Percentiles rank a stretch among this genome's conserved stretches.
Conservation (phyloP, 2,888 invertebrate genomes). For the Hemaris fuciformis region DNA sequence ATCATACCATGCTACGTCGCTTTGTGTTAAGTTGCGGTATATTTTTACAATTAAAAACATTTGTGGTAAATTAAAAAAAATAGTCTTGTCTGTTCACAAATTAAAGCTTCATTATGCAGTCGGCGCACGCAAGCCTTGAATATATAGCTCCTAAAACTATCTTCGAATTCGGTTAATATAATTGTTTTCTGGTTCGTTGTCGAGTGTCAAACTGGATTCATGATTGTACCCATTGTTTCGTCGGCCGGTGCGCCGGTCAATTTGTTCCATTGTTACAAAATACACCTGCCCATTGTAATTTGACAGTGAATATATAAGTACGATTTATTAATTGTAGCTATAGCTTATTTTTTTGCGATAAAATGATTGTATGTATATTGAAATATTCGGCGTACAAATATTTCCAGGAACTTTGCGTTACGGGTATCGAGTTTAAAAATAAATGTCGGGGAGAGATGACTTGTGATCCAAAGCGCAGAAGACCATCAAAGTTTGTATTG, state of each 20-base stretch:
- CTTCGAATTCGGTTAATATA: slow-evolving; percentile 57
- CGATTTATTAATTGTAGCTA: slow-evolving; percentile 12
- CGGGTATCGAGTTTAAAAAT: too few species aligned
- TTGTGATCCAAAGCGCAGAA: too few species aligned
- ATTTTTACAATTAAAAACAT: too few species aligned
- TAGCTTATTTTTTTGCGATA: slow-evolving; percentile 27
- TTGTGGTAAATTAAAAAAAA: too few species aligned
- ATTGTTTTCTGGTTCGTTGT: slow-evolving; percentile 52
- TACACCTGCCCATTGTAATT: slow-evolving; percentile 59
- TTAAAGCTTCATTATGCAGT: background rate
- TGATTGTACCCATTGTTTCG: slow-evolving; percentile 74
- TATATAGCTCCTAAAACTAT: slow-evolving; percentile 27
- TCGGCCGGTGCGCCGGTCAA: slow-evolving; percentile 56
- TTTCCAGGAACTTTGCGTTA: too few species aligned
- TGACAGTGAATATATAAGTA: slow-evolving; percentile 33
- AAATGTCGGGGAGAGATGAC: too few species aligned
- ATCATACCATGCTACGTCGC: too few species aligned
- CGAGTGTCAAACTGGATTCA: slow-evolving; percentile 61
- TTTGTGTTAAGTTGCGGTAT: too few species aligned
- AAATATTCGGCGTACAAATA: too few species aligned
- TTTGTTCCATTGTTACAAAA: slow-evolving; percentile 75
- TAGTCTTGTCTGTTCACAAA: background rate
- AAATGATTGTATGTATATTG: background rate
- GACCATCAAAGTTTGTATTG: too few species aligned
- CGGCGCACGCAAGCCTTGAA: slow-evolving; percentile 11